Conservation (phyloP, 2,797 vertebrate species). For the Tapera naevia region DNA sequence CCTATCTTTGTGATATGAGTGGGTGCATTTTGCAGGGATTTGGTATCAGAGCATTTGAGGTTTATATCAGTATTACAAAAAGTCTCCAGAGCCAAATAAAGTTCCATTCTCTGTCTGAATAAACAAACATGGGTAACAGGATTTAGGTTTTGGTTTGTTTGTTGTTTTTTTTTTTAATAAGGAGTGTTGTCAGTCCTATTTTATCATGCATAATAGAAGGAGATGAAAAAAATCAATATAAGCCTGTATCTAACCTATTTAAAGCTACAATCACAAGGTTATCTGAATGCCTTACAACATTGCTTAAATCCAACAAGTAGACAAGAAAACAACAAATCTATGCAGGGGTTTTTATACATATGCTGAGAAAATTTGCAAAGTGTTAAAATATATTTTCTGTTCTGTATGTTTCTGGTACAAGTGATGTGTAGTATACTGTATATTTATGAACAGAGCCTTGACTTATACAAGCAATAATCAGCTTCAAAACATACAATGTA, state of each 20-base stretch:
- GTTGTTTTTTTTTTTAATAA: conserved; percentile 31
- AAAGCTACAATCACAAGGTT: conserved; percentile 68
- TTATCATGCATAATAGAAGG: conserved; percentile 55
- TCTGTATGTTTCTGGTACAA: conserved; percentile 55
- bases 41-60: neutral
- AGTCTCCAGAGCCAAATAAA: neutral
- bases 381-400: conserved; percentile 60
- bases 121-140: conserved; percentile 42
- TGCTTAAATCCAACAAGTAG: conserved; percentile 57
- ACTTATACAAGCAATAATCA: conserved; percentile 63
- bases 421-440: conserved; percentile 49
- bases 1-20: fast-evolving
- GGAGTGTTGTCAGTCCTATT: conserved; percentile 58
- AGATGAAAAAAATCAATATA: conserved; percentile 60
- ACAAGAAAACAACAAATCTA: conserved; percentile 65
- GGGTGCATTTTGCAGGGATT: neutral
- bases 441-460: conserved; percentile 57
- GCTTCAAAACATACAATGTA: conserved; percentile 59
- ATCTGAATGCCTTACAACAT: conserved; percentile 62
- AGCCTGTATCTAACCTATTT: conserved; percentile 59
- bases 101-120: conserved; percentile 28
- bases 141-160: neutral
- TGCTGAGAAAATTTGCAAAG: conserved; percentile 53
- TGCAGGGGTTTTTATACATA: conserved; percentile 69
- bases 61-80: neutral